Evolutionary conservation across 2,113 vertebrate genomes (phyloP).

Genomic region (Hippocampus zosterae): DNA sequence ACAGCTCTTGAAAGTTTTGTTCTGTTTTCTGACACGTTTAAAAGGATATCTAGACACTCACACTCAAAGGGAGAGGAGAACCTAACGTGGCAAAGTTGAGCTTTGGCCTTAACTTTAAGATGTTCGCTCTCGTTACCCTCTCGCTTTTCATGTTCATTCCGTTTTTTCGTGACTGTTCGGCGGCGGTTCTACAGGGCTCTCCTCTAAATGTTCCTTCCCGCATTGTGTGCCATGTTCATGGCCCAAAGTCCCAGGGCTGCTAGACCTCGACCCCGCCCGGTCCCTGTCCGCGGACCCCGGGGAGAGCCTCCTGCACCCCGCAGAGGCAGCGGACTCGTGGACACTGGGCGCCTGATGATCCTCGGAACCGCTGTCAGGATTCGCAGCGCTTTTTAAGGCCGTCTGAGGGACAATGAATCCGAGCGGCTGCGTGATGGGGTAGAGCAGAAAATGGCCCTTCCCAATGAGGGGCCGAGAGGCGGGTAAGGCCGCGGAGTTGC

Average conservation of each 20-base stretch:
- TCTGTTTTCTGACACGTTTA: slow-evolving; percentile 71
- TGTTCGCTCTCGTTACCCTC: slow-evolving; percentile 30
- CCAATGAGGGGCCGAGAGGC: slow-evolving; percentile 85
- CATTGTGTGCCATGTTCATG: slow-evolving; percentile 60
- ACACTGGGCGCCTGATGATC: slow-evolving; percentile 14
- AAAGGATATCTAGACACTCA: slow-evolving; percentile 55
- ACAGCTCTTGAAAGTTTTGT: slow-evolving; percentile 92
- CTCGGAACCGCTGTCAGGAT: slow-evolving; percentile 62
- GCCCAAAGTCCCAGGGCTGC: slow-evolving; percentile 61
- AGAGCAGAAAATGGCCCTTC: slow-evolving; percentile 91
- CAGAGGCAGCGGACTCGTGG: background rate
- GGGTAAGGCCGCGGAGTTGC: slow-evolving; percentile 79
- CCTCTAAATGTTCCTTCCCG: slow-evolving; percentile 68
- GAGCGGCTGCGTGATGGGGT: slow-evolving; percentile 92
- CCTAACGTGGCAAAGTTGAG: slow-evolving; percentile 54
- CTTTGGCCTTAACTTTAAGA: slow-evolving; percentile 69
- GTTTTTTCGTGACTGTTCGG: slow-evolving; percentile 79
- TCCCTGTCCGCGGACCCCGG: slow-evolving; percentile 40
- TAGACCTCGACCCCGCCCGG: slow-evolving; percentile 43
- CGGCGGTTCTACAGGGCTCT: slow-evolving; percentile 66
- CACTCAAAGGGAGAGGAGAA: slow-evolving; percentile 23
- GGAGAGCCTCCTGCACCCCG: slow-evolving; percentile 32
- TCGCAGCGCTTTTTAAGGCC: slow-evolving; percentile 72
- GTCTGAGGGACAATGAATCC: slow-evolving; percentile 94
- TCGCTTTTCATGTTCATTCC: slow-evolving; percentile 8